A percentile compares a stretch with the other conserved stretches of the same genome.
Conservation (phyloP, 1,140 invertebrate genomes). For the Drosophila takahashii region DNA sequence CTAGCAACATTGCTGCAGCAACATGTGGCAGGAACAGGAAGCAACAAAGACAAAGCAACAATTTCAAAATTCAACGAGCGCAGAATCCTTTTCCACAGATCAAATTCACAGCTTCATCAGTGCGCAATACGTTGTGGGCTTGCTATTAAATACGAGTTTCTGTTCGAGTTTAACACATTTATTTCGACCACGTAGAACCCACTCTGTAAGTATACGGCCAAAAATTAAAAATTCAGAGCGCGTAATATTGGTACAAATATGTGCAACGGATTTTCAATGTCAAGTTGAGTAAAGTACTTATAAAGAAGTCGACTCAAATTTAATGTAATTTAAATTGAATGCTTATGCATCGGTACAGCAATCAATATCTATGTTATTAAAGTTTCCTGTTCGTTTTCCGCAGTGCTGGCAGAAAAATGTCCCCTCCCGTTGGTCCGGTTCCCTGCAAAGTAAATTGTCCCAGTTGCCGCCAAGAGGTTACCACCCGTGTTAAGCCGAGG, state of each 20-base stretch:
- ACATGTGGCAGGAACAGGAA: not conserved
- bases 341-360: constrained; percentile 10
- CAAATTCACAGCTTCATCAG: constrained; percentile 16
- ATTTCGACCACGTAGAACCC: not conserved
- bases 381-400: constrained; percentile 3
- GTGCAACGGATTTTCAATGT: not conserved
- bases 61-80: not conserved
- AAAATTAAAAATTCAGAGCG: not conserved
- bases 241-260: not conserved
- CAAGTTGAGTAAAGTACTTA: not conserved
- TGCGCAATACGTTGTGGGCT: constrained; percentile 11
- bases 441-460: constrained; percentile 85
- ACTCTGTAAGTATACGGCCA: not conserved
- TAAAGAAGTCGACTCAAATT: not conserved
- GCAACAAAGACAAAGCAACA: too few relatives aligned
- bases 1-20: constrained; percentile 21
- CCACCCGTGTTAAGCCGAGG: constrained; percentile 85
- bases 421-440: constrained; percentile 84
- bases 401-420: constrained; percentile 37
- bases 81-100: not conserved
- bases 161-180: not conserved
- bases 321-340: constrained; percentile 6
- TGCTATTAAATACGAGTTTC: not conserved
- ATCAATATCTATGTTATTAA: constrained; percentile 16
- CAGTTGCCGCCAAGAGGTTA: constrained; percentile 85